Percentiles rank a stretch among this genome's conserved stretches.
phyloP scores from a whole-genome alignment of 2,113 vertebrate species.

The Garra rufa region DNA sequence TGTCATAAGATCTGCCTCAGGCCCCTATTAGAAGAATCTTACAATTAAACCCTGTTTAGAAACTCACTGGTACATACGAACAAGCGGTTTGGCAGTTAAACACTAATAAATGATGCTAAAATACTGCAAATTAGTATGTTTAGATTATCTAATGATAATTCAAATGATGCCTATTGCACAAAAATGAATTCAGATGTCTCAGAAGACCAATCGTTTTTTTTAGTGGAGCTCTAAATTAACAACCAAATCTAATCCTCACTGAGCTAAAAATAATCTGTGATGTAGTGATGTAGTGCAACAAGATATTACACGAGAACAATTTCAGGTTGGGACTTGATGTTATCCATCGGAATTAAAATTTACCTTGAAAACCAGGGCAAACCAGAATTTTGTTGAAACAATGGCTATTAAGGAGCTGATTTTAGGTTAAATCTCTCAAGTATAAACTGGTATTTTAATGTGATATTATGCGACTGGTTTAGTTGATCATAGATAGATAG shows the following conservation, averaged over 20 bases:
- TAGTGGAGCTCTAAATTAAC: conserved; percentile 24
- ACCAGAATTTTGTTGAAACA: neutral
- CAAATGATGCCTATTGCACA: conserved; percentile 23
- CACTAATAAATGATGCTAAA: conserved; percentile 39
- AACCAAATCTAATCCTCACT: neutral
- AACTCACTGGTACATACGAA: conserved; percentile 24
- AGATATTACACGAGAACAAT: neutral
- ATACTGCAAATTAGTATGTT: neutral
- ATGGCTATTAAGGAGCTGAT: no score
- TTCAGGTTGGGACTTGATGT: neutral
- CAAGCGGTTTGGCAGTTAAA: conserved; percentile 35
- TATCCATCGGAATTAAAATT: neutral
- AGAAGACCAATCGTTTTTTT: conserved; percentile 11
- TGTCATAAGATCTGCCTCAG: conserved; percentile 54
- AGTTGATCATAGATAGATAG: no score
- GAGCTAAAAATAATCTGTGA: neutral
- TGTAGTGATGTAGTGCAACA: neutral
- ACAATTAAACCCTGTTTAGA: conserved; percentile 50
- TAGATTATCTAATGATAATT: neutral
- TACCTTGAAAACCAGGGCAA: neutral
- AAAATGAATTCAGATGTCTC: conserved; percentile 3
- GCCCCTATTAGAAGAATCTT: conserved; percentile 55
- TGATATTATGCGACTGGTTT: no score
- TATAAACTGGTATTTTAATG: no score
- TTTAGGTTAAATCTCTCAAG: no score